Evolutionary conservation across 2,888 invertebrate species (phyloP).

Genomic region (Drepana falcataria): DNA sequence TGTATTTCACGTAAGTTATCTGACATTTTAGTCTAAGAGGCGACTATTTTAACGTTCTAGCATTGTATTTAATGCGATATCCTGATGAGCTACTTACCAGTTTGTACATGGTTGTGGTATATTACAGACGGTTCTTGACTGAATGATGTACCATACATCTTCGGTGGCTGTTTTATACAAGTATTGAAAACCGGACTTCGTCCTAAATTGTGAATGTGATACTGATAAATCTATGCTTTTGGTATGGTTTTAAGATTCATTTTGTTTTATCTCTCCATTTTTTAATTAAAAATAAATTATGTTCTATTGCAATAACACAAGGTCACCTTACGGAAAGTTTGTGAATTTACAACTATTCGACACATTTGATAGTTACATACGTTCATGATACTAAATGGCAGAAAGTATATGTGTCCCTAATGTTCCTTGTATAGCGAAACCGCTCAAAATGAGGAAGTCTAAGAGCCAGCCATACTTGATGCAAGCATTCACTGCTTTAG

Average conservation of each 20-base stretch:
- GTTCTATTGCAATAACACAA: constrained; percentile 17
- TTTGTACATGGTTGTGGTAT: constrained; percentile 25
- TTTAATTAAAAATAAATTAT: constrained; percentile 14
- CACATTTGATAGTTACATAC: too few relatives aligned
- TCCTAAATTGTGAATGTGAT: constrained; percentile 8
- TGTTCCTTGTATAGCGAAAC: too few relatives aligned
- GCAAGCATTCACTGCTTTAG: too few relatives aligned
- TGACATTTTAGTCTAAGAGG: not conserved
- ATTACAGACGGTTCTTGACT: constrained; percentile 22
- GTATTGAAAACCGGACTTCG: constrained; percentile 22
- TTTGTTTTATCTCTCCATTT: constrained; percentile 14
- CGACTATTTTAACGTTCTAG: too few relatives aligned
- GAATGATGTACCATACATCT: constrained; percentile 22
- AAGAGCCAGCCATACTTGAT: too few relatives aligned
- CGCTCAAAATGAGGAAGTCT: too few relatives aligned
- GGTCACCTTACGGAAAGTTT: constrained; percentile 18
- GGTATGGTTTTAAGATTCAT: constrained; percentile 20
- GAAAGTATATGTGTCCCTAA: too few relatives aligned
- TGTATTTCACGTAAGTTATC: too few relatives aligned
- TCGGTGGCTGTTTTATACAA: constrained; percentile 24
- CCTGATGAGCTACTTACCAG: constrained; percentile 17
- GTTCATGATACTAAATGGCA: too few relatives aligned
- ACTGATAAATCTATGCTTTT: constrained; percentile 15
- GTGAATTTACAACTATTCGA: constrained; percentile 15
- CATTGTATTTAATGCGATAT: not conserved